phyloP scores from a whole-genome alignment of 2,888 invertebrate species.

The Drosophila birchii region DNA sequence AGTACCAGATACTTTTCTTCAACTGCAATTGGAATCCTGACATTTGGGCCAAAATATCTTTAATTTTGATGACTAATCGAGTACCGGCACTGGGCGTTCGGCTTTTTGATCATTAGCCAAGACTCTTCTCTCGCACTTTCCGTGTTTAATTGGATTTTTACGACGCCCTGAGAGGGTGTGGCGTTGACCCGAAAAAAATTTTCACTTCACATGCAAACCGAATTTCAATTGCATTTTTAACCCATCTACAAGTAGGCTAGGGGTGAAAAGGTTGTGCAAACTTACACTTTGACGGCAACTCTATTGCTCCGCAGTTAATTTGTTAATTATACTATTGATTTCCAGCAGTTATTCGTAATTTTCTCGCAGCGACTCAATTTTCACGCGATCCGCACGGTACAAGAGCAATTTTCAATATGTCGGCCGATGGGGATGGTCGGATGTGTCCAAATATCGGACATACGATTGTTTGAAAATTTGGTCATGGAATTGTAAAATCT shows the following conservation, averaged over 20 bases:
- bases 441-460: neutral
- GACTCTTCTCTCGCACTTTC: constrained; percentile 33
- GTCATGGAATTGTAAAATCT: neutral
- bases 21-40: constrained; percentile 54
- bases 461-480: neutral
- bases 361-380: constrained; percentile 57
- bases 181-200: constrained; percentile 81
- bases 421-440: constrained; percentile 1
- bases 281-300: constrained; percentile 69
- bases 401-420: constrained; percentile 25
- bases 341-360: constrained; percentile 53
- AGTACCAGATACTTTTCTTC: constrained; percentile 63
- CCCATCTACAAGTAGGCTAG: constrained; percentile 17
- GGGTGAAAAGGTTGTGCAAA: constrained; percentile 45
- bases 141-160: constrained; percentile 59
- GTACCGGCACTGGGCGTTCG: neutral
- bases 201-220: constrained; percentile 61
- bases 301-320: constrained; percentile 55
- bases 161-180: constrained; percentile 77
- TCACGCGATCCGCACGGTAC: constrained; percentile 67
- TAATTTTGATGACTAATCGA: constrained; percentile 11
- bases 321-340: constrained; percentile 64
- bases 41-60: constrained; percentile 33
- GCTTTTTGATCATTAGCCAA: constrained; percentile 10
- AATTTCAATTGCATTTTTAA: constrained; percentile 50